These are phyloP conservation scores for Scaeva pyrastri DNA, from an alignment of 2,888 invertebrate species.

Conservation along the genomic window DNA sequence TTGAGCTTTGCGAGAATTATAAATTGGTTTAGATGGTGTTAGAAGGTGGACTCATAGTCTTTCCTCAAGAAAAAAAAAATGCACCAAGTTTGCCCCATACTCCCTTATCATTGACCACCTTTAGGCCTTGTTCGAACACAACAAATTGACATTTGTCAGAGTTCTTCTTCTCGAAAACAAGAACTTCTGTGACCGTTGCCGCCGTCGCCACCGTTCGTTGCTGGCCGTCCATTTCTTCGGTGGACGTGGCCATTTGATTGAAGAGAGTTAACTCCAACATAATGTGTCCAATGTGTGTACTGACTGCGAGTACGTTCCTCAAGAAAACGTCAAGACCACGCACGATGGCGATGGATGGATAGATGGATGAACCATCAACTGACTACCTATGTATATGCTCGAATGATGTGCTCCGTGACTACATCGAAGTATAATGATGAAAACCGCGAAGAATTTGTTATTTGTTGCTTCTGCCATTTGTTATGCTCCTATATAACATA, in stretches of 20 bases:
- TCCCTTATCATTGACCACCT: slow-evolving; percentile 23
- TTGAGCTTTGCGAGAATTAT: too few relatives aligned
- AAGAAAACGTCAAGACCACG: slow-evolving; percentile 55
- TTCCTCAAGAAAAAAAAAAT: not conserved
- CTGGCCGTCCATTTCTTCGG: not conserved
- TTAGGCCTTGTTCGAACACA: not conserved
- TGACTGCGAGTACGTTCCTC: slow-evolving; percentile 24
- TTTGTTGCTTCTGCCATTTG: slow-evolving; percentile 62
- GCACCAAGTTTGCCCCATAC: not conserved
- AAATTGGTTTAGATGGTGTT: too few relatives aligned
- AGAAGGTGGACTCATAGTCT: not conserved
- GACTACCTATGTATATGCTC: not conserved
- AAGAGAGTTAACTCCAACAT: slow-evolving; percentile 52
- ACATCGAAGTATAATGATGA: slow-evolving; percentile 15
- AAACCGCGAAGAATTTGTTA: slow-evolving; percentile 64
- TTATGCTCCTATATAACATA: slow-evolving; percentile 39
- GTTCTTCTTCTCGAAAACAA: slow-evolving; percentile 14
- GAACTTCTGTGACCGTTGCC: slow-evolving; percentile 30
- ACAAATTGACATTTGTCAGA: slow-evolving; percentile 48
- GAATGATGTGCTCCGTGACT: not conserved
- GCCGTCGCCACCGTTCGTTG: not conserved
- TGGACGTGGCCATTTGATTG: slow-evolving; percentile 52
- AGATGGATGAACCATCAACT: slow-evolving; percentile 1
- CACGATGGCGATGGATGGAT: slow-evolving; percentile 42
- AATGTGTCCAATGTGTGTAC: slow-evolving; percentile 44